Evolutionary conservation across 2,797 vertebrate genomes (phyloP), one percentile per base, ranked within the genome.

Genomic region (Falco biarmicus): DNA sequence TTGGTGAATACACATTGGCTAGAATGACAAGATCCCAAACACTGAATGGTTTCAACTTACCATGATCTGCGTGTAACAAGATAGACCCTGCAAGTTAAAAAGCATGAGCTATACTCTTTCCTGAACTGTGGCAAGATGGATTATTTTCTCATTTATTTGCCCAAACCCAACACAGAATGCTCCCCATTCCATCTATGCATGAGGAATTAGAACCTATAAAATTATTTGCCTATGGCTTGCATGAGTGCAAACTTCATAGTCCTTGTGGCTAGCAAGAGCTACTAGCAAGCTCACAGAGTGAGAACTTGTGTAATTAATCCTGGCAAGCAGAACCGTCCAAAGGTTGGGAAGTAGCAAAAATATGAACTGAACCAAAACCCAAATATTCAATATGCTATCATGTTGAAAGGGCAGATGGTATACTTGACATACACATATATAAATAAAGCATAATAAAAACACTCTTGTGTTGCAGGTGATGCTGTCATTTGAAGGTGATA

Each of bases 11-110:
- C 4, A 70, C 7, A n/a, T 7, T 25, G 39, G 17, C 28, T 71
- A 60, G 32, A 80, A n/a, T 7, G 28, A 48, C 13, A 79, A 29
- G 7, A 73, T 50, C 24, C 7, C 12, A 50, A 61, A 71, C 11
- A 54, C 26, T 16, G 26, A 43, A 64, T 14, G 21, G 22, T 56
- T 76, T 69, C 75, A 65, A 11, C 4, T 5, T 3, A 63, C 28
- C 37, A 41, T 4, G 5, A 76, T 18, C 32, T 0, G 2, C 11
- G 1, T 1, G 34, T 12, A 69, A 75, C 2, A 70, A 26, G 13
- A 41, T 28, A 69, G 4, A 47, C 2, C 28, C 48, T 78, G 17
- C n/a, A 50, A 74, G 11, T 47, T 43, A 64, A 45, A 86, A 81
- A 17, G 39, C 28, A 73, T 1, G 5, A 84, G 22, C 21, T 8